phyloP scores from a whole-genome alignment of 2,797 vertebrate genomes.

The Hydrolagus colliei region DNA sequence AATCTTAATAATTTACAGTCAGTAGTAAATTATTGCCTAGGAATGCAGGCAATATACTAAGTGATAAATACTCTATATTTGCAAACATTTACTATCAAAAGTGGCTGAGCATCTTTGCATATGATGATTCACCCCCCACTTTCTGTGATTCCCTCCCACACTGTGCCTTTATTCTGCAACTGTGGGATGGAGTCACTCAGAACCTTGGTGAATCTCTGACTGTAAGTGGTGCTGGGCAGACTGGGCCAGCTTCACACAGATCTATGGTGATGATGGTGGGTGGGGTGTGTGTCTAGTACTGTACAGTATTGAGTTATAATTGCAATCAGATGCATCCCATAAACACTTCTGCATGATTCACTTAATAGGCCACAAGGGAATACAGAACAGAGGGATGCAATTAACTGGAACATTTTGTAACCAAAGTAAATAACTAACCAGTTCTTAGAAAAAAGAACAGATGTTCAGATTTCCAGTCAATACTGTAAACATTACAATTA shows the following conservation, averaged over 20 bases:
- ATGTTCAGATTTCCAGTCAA: background rate
- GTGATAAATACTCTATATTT: background rate
- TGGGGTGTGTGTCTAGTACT: background rate
- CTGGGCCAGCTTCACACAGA: background rate
- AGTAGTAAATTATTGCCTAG: background rate
- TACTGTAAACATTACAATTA: background rate
- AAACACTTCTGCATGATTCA: conserved; percentile 16
- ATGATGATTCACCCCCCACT: background rate
- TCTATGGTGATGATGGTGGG: background rate
- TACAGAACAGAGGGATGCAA: background rate
- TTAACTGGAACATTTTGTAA: conserved; percentile 18
- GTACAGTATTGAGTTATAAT: background rate
- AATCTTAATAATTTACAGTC: conserved; percentile 5
- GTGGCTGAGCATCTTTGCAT: background rate
- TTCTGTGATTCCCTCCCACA: background rate
- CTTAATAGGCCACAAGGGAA: conserved; percentile 14
- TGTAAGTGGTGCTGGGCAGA: background rate
- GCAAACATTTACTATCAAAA: background rate
- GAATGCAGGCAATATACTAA: background rate
- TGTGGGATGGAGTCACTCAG: too few relatives aligned
- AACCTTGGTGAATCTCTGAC: background rate
- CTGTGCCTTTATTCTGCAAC: too few relatives aligned
- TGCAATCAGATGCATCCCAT: conserved; percentile 18
- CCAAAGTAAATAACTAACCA: background rate
- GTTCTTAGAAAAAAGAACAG: background rate